phyloP scores from a whole-genome alignment of 2,113 vertebrate genomes.

The Edolisoma coerulescens region DNA sequence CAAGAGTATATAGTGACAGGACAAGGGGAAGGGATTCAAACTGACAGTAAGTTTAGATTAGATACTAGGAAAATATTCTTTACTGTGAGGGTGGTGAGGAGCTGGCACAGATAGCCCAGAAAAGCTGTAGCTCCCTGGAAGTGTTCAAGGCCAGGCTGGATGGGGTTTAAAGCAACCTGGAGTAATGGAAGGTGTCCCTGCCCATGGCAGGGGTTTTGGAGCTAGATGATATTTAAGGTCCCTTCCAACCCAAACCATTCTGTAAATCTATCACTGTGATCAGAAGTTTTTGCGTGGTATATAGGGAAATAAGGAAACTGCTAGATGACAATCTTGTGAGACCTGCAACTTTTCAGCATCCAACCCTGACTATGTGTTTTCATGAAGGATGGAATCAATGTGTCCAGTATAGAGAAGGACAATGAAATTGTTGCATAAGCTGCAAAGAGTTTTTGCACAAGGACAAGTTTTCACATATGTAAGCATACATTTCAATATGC shows the following conservation, averaged over 20 bases:
- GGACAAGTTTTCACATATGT: rapidly evolving
- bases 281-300: neutral
- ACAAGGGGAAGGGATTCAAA: neutral
- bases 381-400: neutral
- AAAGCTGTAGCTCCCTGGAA: neutral
- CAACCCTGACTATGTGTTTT: neutral
- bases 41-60: neutral
- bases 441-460: neutral
- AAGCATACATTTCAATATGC: neutral
- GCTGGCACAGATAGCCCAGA: neutral
- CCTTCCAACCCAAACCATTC: neutral
- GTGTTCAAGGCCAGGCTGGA: neutral
- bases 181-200: neutral
- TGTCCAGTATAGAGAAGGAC: neutral
- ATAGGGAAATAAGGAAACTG: neutral
- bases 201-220: neutral
- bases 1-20: too few species aligned
- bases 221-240: neutral
- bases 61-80: neutral
- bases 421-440: neutral
- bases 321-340: neutral
- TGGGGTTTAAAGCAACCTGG: neutral
- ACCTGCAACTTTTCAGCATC: neutral
- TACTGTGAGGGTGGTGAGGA: neutral
- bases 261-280: neutral